Evolutionary conservation across 2,888 invertebrate genomes (phyloP), one percentile per base, ranked within the genome.

Genomic region (Crocallis elinguaria): DNA sequence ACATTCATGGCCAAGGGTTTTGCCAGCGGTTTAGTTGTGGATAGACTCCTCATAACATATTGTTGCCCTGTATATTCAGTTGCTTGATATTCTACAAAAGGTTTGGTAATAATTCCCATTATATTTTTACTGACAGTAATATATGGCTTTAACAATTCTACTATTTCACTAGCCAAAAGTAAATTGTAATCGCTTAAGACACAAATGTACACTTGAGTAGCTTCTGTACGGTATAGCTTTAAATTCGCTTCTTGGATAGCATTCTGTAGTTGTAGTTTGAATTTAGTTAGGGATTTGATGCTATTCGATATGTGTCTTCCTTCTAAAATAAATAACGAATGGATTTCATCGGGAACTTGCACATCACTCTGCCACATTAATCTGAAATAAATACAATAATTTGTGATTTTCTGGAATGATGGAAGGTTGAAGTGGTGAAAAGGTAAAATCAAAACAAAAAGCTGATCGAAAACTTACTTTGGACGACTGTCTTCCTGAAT

Each of bases 41-140:
- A 71, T 29, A 86, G 64, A 57, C 72, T 75, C 67, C 84, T 72
- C 4, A 89, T 71, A n/a, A 87, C 54, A 65, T 77, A 84, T 8
- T 79, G 72, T 44, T 75, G 60, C 37, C 57, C 58, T 1, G 60
- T 53, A 5, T 59, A 30, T 29, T 73, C 73, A 23, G 68, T 63
- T 29, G 80, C 71, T 62, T 86, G 84, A 67, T 86, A 91, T 52
- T 88, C 87, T n/a, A 80, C 70, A 6, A 88, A 63, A 17, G 92
- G 80, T 56, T 87, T 85, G 8, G 82, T 84, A 56, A 86, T 69
- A 56, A 91, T 69, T 29, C 81, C 63, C 45, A 89, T 57, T 25
- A 90, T 74, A 71, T 85, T 73, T 27, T 57, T 68, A 55, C 85
- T 79, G n/a, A 59, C 48, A 45, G 44, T 48, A 14, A 90, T 59